Base-by-base conservation (phyloP, 2,113 vertebrate species). In the Malurus cyaneus region DNA sequence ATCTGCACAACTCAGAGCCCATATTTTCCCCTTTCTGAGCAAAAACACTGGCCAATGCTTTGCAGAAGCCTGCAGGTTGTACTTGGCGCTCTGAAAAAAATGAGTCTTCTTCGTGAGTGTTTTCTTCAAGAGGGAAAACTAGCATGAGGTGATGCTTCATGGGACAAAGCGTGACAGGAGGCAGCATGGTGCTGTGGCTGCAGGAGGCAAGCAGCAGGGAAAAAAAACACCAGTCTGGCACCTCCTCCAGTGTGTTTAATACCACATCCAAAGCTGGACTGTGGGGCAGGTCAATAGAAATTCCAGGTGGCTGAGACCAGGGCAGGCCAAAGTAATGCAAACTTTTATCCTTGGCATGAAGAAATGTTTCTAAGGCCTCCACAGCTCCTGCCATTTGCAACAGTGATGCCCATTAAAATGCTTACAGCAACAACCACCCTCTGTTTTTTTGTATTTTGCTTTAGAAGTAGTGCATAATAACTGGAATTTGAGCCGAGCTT, bases 401-500 rank as follows among this genome's bases (percentile, higher is more conserved):
- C 31, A 60, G 53, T 39, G 73, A 80, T 80, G 52, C 13, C 6
- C 4, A 85, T 80, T 84, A 79, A 92, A 96, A 86, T 86, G 64
- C 79, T 91, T 87, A 47, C 1, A 17, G 79, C 26, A 91, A 56
- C 64, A 84, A 56, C 57, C 14, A 65, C 12, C 5, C 62, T 67
- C 8, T 20, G 46, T 25, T 74, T 34, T 73, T 64, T 59, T 3
- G 4, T 80, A 13, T 72, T 92, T 88, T 81, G 29, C 65, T 94
- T 94, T 66, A 94, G 44, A 88, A 77, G 31, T 72, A 95, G 73
- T 70, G 47, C 73, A 78, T 82, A 78, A 88, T 94, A 93, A 84
- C 54, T 79, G 66, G 54, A 89, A 96, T 74, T 65, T 73, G 72
- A 94, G 50, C 39, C 0, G 18, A 53, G 49, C 76, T 94, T 93